Conservation (phyloP, 1,140 invertebrate genomes). For the Ips typographus region DNA sequence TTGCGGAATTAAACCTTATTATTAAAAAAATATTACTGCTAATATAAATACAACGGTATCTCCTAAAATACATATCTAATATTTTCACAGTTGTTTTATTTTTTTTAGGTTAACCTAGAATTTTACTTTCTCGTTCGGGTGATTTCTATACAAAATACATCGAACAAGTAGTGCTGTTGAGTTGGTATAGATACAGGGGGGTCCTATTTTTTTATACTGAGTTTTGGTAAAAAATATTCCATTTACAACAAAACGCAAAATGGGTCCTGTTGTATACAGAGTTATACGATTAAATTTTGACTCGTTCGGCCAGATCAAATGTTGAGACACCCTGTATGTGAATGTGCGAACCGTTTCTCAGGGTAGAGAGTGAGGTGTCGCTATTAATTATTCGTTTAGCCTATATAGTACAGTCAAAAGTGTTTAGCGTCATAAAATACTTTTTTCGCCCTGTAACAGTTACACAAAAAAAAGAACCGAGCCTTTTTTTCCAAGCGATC, state of each 20-base stretch:
- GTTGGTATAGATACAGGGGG: no score
- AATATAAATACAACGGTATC: slow-evolving; percentile 34
- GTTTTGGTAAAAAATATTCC: no score
- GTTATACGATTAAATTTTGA: background rate
- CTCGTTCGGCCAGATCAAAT: background rate
- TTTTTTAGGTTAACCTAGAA: slow-evolving; percentile 20
- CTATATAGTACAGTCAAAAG: slow-evolving; percentile 32
- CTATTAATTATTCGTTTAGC: background rate
- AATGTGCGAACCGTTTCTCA: background rate
- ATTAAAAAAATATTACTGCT: slow-evolving; percentile 30
- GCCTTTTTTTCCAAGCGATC: slow-evolving; percentile 23
- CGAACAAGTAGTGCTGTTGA: background rate
- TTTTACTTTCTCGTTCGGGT: slow-evolving; percentile 1
- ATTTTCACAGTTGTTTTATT: slow-evolving; percentile 25
- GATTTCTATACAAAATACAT: background rate
- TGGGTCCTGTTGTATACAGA: background rate
- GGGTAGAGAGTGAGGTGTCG: background rate
- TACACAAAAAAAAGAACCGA: slow-evolving; percentile 31
- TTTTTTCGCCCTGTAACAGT: slow-evolving; percentile 42
- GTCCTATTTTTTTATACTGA: no score
- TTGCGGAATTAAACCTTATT: slow-evolving; percentile 5
- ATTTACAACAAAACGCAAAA: background rate
- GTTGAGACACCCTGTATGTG: background rate
- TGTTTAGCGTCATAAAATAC: slow-evolving; percentile 35
- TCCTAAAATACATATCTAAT: slow-evolving; percentile 34